phyloP scores from a whole-genome alignment of 2,888 invertebrate genomes.

The Nephrocerus scutellatus region DNA sequence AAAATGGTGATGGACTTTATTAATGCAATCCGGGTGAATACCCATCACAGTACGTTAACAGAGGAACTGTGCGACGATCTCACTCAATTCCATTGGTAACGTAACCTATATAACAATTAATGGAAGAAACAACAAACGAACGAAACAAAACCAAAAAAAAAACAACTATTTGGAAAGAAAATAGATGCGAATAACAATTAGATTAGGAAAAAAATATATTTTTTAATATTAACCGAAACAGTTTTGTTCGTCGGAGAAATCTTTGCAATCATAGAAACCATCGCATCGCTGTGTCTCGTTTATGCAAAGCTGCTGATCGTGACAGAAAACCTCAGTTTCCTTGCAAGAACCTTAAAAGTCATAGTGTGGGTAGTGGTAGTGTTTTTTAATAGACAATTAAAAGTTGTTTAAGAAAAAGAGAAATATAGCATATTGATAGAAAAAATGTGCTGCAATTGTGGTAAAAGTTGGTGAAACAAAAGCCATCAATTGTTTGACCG shows the following conservation, averaged over 20 bases:
- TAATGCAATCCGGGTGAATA: too few relatives aligned
- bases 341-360: conserved; percentile 50
- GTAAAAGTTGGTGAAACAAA: conserved; percentile 1
- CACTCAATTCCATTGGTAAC: too few relatives aligned
- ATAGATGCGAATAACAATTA: conserved; percentile 20
- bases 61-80: too few relatives aligned
- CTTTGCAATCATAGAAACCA: conserved; percentile 83
- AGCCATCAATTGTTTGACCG: conserved; percentile 2
- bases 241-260: conserved; percentile 86
- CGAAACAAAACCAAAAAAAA: background rate
- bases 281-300: conserved; percentile 72
- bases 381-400: conserved; percentile 9
- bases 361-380: background rate
- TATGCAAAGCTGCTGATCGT: conserved; percentile 69
- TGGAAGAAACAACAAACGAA: too few relatives aligned
- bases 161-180: background rate
- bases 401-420: background rate
- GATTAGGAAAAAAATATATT: conserved; percentile 16
- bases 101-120: too few relatives aligned
- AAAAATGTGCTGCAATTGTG: conserved; percentile 1
- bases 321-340: conserved; percentile 63
- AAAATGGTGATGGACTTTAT: too few relatives aligned
- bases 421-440: conserved; percentile 7
- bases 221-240: conserved; percentile 57
- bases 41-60: too few relatives aligned